Base-by-base conservation (phyloP, 1,140 invertebrate species). In the Varroa destructor region DNA sequence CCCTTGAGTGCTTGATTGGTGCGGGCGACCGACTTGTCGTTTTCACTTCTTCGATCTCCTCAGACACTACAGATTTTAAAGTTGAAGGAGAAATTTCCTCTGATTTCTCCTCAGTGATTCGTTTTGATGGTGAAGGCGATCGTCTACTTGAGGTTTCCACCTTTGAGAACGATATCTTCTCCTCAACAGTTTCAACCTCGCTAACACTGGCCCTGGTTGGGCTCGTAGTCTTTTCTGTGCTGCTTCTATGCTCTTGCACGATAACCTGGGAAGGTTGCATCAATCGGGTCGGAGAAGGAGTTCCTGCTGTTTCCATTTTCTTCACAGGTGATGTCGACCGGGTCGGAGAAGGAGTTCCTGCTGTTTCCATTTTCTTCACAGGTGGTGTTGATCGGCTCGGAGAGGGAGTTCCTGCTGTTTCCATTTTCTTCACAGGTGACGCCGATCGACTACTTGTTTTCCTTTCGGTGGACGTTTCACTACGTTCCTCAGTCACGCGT, bases 41-140 rank as follows among this genome's bases (percentile, higher is more conserved):
- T 8, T 67, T 67, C 61, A 46, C 40, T 8, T 67, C 61, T 5
- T 43, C 3, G 2, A 67, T 2, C 37, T 12, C 40, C 36, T 67
- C 61, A 40, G 46, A 25, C 61, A 67, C 61, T 12, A 67, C 37
- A 36, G 40, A 10, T 37, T 67, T 67, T 2, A 37, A 67, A 40
- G 61, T 5, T 5, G 61, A 67, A 1, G 61, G 61, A 8, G 61
- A 67, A 4, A 46, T 3, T 2, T 2, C 40, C 12, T 67, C 61
- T 12, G 2, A 5, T 37, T 40, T 67, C 37, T 25, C 61, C 46
- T 67, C 61, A 14, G 37, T 8, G 12, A 46, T 67, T 37, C 61
- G 10, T 37, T 67, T 67, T 46, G 37, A 40, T 43, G 61, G 61
- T 8, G 61, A 67, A 25, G 12, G 12, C 8, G 61, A 67, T 67